Percentiles rank a stretch among this genome's conserved stretches.
phyloP scores from a whole-genome alignment of 92 coral and sea anemone species.

The Zoanthus gigantus region DNA sequence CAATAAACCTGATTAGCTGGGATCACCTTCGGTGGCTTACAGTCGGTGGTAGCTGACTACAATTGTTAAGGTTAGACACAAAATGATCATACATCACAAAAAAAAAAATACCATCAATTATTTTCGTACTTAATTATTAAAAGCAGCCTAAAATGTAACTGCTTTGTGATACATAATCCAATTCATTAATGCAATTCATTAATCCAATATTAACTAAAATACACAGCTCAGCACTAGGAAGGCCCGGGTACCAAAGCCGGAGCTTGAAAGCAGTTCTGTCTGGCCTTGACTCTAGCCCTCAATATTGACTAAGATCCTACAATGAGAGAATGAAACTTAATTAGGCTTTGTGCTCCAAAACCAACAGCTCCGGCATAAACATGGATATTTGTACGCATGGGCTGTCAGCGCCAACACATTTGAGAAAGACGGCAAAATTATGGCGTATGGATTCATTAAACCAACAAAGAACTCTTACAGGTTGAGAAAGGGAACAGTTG shows the following conservation, averaged over 20 bases:
- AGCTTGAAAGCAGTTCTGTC: conserved; percentile 48
- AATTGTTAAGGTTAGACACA: too few species aligned
- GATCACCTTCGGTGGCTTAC: too few species aligned
- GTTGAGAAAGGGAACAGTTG: neutral
- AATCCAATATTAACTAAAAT: neutral
- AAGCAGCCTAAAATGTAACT: too few species aligned
- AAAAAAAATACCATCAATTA: too few species aligned
- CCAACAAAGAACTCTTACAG: neutral
- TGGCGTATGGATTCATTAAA: neutral
- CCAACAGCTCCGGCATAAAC: neutral
- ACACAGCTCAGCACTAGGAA: conserved; percentile 26
- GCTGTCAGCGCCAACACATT: neutral
- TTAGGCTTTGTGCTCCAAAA: conserved; percentile 12
- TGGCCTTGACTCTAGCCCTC: conserved; percentile 49
- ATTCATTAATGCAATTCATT: neutral
- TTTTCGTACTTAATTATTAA: too few species aligned
- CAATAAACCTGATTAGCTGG: too few species aligned
- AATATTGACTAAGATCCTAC: conserved; percentile 33
- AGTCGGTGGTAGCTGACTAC: too few species aligned
- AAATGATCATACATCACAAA: too few species aligned
- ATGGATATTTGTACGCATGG: neutral
- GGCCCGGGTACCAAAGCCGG: conserved; percentile 3
- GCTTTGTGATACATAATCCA: too few species aligned
- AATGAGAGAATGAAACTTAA: conserved; percentile 43
- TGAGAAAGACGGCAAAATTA: neutral